A percentile compares a stretch with the other conserved stretches of the same genome.
These are phyloP conservation scores for Pseudopodoces humilis DNA, from an alignment of 2,113 vertebrate genomes.

Conservation along the genomic window DNA sequence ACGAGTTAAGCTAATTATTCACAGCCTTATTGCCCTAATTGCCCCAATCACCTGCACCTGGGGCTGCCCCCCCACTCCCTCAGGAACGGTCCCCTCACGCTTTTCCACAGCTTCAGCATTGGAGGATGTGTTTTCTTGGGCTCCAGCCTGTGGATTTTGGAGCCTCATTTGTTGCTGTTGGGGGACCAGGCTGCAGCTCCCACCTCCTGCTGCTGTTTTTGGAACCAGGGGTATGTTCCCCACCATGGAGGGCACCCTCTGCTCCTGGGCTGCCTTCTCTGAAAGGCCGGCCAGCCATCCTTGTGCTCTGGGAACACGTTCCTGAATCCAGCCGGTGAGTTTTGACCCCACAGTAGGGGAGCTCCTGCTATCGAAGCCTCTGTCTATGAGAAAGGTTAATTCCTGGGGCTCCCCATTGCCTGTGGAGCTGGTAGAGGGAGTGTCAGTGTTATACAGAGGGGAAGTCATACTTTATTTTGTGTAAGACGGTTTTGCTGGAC, in stretches of 20 bases:
- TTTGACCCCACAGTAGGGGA: rapidly evolving
- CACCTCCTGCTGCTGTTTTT: neutral
- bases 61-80: neutral
- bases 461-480: rapidly evolving
- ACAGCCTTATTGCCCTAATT: neutral
- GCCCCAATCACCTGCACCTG: neutral
- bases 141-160: rapidly evolving
- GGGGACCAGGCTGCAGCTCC: neutral
- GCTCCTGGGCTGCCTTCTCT: neutral
- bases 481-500: neutral
- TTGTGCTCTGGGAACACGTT: rapidly evolving
- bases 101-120: rapidly evolving
- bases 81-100: rapidly evolving
- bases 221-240: rapidly evolving
- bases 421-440: neutral
- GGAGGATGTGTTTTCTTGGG: neutral
- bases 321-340: neutral
- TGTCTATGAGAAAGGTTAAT: too few relatives aligned
- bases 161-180: neutral
- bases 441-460: neutral
- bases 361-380: neutral
- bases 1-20: neutral
- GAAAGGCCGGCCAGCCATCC: rapidly evolving
- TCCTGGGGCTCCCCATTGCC: neutral
- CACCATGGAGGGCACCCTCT: rapidly evolving